phyloP scores from a whole-genome alignment of 2,888 invertebrate genomes.

The Aplocera efformata region DNA sequence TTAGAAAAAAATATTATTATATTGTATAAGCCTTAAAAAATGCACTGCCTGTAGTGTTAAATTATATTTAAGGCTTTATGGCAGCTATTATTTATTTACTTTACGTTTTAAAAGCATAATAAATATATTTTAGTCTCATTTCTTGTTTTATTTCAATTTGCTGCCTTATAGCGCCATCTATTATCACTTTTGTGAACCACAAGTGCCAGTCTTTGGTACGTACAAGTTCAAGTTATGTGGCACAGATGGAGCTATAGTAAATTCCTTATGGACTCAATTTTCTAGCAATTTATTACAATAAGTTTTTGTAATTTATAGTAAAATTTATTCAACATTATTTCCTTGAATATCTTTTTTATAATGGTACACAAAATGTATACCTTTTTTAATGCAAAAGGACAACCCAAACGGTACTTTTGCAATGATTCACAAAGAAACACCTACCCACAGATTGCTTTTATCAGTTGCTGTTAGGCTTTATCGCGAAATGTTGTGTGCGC shows the following conservation, averaged over 20 bases:
- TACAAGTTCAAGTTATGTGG: background rate
- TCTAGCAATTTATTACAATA: background rate
- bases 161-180: too few species aligned
- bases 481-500: conserved; percentile 27
- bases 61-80: conserved; percentile 28
- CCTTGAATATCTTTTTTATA: too few species aligned
- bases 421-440: conserved; percentile 10
- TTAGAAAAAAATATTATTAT: background rate
- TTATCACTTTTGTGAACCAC: too few species aligned
- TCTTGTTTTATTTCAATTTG: conserved; percentile 10
- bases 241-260: conserved; percentile 32
- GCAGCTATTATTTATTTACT: conserved; percentile 48
- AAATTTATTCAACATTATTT: too few species aligned
- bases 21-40: conserved; percentile 26
- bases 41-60: conserved; percentile 45
- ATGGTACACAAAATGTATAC: too few species aligned
- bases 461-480: conserved; percentile 35
- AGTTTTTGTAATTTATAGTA: too few species aligned
- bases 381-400: too few species aligned
- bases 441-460: conserved; percentile 29
- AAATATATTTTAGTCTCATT: conserved; percentile 42
- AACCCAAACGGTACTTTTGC: conserved; percentile 7
- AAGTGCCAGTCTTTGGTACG: background rate
- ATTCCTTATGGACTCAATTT: conserved; percentile 1
- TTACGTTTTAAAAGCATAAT: conserved; percentile 56